Evolutionary conservation across 2,888 invertebrate species (phyloP).

Genomic region (Drosophila stalkeri): DNA sequence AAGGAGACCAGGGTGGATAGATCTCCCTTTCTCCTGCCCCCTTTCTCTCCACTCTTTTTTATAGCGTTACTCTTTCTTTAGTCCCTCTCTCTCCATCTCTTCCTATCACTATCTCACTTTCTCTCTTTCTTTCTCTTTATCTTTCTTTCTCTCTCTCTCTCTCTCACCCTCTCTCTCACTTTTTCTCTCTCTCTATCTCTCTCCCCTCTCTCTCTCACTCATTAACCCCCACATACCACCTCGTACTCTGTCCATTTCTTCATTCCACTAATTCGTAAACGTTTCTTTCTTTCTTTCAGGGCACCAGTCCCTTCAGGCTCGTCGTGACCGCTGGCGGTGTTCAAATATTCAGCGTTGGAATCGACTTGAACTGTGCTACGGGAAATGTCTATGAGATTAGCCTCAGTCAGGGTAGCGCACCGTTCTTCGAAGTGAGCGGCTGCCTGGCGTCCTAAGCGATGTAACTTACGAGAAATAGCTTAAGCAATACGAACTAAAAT

Average conservation of each 20-base stretch:
- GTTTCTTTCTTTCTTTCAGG: constrained; percentile 5
- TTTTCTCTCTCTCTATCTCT: not conserved
- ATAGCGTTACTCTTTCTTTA: not conserved
- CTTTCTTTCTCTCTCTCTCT: not conserved
- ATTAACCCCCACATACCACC: too few relatives aligned
- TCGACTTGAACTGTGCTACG: not conserved
- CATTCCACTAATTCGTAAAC: not conserved
- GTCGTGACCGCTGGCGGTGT: not conserved
- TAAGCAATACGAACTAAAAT: constrained; percentile 4
- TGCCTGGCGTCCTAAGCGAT: not conserved
- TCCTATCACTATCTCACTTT: too few relatives aligned
- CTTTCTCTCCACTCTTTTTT: too few relatives aligned
- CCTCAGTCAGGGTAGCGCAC: not conserved
- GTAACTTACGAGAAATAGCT: constrained; percentile 20
- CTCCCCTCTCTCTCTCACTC: too few relatives aligned
- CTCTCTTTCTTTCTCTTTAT: not conserved
- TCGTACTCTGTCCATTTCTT: not conserved
- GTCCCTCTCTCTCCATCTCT: too few relatives aligned
- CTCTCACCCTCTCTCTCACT: too few relatives aligned
- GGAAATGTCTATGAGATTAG: not conserved
- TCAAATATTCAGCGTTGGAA: not conserved
- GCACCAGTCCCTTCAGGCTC: not conserved
- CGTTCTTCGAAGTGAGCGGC: not conserved
- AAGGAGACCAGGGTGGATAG: too few relatives aligned
- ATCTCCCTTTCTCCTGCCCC: not conserved